phyloP scores from a whole-genome alignment of 53 echinoderm and acorn worm species.

The Apostichopus leukothele region DNA sequence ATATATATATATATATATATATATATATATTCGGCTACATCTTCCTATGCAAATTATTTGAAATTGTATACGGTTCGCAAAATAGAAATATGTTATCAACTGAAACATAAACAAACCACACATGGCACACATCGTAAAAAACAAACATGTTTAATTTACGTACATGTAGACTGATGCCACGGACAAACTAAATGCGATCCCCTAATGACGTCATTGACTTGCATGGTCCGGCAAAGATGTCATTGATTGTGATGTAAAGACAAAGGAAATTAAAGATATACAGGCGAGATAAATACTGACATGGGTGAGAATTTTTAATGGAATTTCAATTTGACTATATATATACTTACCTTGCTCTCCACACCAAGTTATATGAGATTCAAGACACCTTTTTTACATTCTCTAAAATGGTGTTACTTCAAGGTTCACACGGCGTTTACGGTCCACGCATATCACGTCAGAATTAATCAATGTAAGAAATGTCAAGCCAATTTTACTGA shows the following conservation, averaged over 20 bases:
- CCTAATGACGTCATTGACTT: neutral
- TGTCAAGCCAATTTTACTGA: neutral
- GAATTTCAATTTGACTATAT: neutral
- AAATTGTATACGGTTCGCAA: too few relatives aligned
- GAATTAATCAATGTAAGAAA: neutral
- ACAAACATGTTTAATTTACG: too few relatives aligned
- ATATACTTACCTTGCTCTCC: neutral
- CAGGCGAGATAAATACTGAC: neutral
- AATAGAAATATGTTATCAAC: too few relatives aligned
- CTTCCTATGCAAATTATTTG: too few relatives aligned
- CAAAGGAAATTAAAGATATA: neutral
- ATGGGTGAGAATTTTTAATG: neutral
- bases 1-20: too few relatives aligned
- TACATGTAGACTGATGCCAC: too few relatives aligned
- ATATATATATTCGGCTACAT: too few relatives aligned
- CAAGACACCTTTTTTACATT: neutral
- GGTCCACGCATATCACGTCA: neutral
- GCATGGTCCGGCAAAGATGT: neutral
- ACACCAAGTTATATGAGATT: neutral
- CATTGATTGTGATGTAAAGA: neutral
- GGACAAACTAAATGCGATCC: too few relatives aligned
- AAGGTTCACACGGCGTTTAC: neutral
- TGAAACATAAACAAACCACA: too few relatives aligned
- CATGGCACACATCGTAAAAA: too few relatives aligned
- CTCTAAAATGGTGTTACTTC: neutral